Evolutionary conservation across 2,888 invertebrate species (phyloP).

Genomic region (Drosophila vallismaia): DNA sequence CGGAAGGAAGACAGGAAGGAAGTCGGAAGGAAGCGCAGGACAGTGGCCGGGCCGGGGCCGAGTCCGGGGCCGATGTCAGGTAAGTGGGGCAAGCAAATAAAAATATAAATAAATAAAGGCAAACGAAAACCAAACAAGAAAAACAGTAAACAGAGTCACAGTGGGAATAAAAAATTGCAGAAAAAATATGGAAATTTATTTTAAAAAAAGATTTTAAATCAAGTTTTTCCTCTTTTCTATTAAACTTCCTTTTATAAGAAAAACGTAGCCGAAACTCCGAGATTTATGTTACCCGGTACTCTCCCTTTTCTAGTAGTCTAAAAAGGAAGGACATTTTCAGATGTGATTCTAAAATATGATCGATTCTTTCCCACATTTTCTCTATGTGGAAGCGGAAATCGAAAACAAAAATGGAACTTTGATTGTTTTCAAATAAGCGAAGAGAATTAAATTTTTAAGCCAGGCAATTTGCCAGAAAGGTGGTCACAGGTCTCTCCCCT

Average conservation of each 20-base stretch:
- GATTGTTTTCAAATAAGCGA: constrained; percentile 53
- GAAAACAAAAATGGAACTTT: constrained; percentile 36
- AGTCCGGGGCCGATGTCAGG: constrained; percentile 36
- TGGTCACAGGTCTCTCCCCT: constrained; percentile 16
- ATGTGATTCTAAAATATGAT: background rate
- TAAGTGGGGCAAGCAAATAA: constrained; percentile 46
- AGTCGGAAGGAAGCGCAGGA: constrained; percentile 31
- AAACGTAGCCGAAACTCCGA: no score
- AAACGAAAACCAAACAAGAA: constrained; percentile 25
- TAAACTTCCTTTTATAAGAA: no score
- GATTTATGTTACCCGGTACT: background rate
- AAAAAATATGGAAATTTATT: background rate
- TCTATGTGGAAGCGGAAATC: constrained; percentile 10
- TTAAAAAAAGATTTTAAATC: background rate
- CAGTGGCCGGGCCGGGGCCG: constrained; percentile 16
- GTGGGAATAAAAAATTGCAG: background rate
- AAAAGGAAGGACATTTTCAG: no score
- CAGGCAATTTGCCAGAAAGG: constrained; percentile 39
- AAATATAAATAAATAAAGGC: constrained; percentile 44
- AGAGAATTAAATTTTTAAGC: constrained; percentile 47
- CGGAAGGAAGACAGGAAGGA: constrained; percentile 1
- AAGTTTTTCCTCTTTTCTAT: no score
- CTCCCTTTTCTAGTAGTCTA: no score
- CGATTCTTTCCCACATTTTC: background rate
- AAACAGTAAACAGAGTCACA: constrained; percentile 12